A percentile compares a stretch with the other conserved stretches of the same genome.
Conservation (phyloP, 2,888 invertebrate genomes). For the Drosophila phalerata region DNA sequence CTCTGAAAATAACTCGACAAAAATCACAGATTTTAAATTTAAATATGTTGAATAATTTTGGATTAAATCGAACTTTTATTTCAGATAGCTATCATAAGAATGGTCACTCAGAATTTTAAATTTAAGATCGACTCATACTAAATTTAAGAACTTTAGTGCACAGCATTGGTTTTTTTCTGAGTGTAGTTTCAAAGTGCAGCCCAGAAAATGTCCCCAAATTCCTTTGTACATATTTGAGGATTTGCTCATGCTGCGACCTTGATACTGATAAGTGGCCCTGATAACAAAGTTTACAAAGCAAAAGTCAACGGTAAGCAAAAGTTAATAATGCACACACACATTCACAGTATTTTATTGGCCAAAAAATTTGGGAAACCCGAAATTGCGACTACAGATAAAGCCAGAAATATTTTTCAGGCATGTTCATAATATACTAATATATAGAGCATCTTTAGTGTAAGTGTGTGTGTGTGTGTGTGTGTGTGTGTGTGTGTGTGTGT, state of each 20-base stretch:
- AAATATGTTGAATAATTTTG: too few species aligned
- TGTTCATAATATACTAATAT: constrained; percentile 13
- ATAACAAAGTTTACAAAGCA: constrained; percentile 66
- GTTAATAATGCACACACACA: constrained; percentile 53
- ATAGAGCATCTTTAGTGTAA: constrained; percentile 1
- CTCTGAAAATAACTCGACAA: too few species aligned
- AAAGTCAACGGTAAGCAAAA: constrained; percentile 67
- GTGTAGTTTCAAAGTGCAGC: background rate
- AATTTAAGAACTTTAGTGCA: too few species aligned
- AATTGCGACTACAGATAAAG: constrained; percentile 4
- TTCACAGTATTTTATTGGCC: constrained; percentile 27
- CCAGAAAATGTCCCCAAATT: background rate
- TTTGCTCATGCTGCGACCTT: constrained; percentile 12
- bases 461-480: too few species aligned
- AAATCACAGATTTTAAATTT: too few species aligned
- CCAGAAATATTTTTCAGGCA: background rate
- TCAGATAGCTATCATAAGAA: too few species aligned
- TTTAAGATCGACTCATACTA: too few species aligned
- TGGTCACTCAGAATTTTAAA: too few species aligned
- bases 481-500: constrained; percentile 15
- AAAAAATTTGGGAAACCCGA: constrained; percentile 21
- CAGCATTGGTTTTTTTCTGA: too few species aligned
- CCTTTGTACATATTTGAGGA: constrained; percentile 3
- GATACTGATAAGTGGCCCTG: constrained; percentile 52
- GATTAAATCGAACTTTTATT: too few species aligned